Percentiles rank a stretch among this genome's conserved stretches.
phyloP scores from a whole-genome alignment of 2,888 invertebrate species.

The Leptopterna dolabrata region DNA sequence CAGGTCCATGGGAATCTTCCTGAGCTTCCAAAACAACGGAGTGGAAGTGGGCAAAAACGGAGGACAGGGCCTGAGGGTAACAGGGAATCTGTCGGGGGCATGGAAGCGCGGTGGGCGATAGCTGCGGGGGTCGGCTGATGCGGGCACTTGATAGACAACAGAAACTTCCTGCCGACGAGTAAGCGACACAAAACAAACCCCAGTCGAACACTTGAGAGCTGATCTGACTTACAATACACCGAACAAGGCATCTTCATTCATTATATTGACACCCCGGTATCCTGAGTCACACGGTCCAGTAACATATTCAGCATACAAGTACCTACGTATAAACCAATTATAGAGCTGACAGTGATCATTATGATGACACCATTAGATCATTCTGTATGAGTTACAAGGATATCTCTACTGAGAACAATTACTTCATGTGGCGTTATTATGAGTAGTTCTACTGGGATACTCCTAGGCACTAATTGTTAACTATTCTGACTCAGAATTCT shows the following conservation, averaged over 20 bases:
- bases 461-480: too few species aligned
- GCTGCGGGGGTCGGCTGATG: slow-evolving; percentile 48
- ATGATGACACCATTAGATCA: too few species aligned
- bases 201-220: not conserved
- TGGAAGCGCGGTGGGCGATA: slow-evolving; percentile 22
- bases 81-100: not conserved
- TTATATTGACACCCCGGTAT: not conserved
- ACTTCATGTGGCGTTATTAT: too few species aligned
- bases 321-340: too few species aligned
- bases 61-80: not conserved
- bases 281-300: not conserved
- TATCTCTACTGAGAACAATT: too few species aligned
- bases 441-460: too few species aligned
- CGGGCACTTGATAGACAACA: slow-evolving; percentile 49
- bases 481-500: too few species aligned
- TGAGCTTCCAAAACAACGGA: not conserved
- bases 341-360: too few species aligned
- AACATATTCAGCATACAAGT: too few species aligned
- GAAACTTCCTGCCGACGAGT: slow-evolving; percentile 36
- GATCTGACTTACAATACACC: slow-evolving; percentile 40
- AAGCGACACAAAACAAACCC: slow-evolving; percentile 37
- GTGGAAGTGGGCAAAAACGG: slow-evolving; percentile 14
- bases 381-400: too few species aligned
- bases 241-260: not conserved
- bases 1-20: slow-evolving; percentile 48